Base-by-base conservation (phyloP, 1,140 invertebrate genomes). In the Apis laboriosa region DNA sequence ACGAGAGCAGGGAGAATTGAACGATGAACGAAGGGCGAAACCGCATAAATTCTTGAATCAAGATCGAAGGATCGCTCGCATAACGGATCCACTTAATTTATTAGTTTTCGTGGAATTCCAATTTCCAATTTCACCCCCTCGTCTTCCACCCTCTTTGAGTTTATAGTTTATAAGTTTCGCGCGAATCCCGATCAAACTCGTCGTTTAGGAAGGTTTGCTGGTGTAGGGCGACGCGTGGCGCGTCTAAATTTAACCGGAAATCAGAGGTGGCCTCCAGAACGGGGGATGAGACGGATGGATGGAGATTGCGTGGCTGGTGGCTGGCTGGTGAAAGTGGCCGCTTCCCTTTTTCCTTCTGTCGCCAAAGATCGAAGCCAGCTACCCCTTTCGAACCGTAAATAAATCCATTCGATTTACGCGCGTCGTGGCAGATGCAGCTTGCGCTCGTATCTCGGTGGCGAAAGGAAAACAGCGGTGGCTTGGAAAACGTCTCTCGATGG, bases 171-270 rank as follows among this genome's bases (percentile, higher is more conserved):
- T 56, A 58, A 51, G 17, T 58, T 67, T 24, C 72, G 5, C 53
- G 63, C 66, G 58, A 73, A 75, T 75, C n/a, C 2, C 34, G 3
- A 34, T 43, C 34, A 43, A 43, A 43, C 34, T 43, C 34, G n/a
- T 19, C 51, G 21, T 43, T 7, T 7, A 13, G n/a, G 21, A 3
- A 24, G 11, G 2, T 9, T 60, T 28, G 17, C 21, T 61, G 13
- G 24, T 43, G 7, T n/a, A 17, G 19, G 12, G 34, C 5, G 43
- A 61, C 9, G 43, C 19, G 21, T 17, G 3, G 28, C 28, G 28
- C 17, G 76, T 83, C 84, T 85, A 88, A 88, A 83, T 83, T 80
- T 88, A 84, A 75, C 49, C 75, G 72, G 70, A 84, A 88, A 56
- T 85, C 73, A 49, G 63, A 24, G 61, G 60, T 43, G 24, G 67